Base-by-base conservation (phyloP, 2,888 invertebrate genomes). In the Brenthis daphne region DNA sequence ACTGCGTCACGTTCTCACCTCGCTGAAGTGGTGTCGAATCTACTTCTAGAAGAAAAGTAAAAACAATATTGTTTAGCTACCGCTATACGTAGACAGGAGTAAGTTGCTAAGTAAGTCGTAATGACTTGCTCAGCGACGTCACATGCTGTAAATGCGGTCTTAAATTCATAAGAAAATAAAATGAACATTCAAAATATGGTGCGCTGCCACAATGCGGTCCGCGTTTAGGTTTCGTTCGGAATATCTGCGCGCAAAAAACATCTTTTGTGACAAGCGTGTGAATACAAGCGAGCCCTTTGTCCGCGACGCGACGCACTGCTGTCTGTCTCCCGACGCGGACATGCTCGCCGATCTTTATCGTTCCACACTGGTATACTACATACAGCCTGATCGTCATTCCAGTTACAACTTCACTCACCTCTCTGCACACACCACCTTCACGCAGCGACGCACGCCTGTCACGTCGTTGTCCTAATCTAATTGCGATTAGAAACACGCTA, bases 261-360 rank as follows among this genome's bases (percentile, higher is more conserved):
- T 77, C 84, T 84, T 86, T 89, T 88, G 87, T 87, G 80, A 75
- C 73, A 79, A 85, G 81, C 90, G 91, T 90, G 90, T 88, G 92
- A 92, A 90, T 85, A 83, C 79, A 83, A 76, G 69, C 76, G 69
- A 73, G 77, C 77, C 85, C 82, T 87, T 89, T 88, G 87, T 88
- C 82, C 81, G 77, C 70, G 53, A 65, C 86, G 78, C 77, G 5
- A 29, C 37, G 37, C 8, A 37, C 37, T 37, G 37, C 37, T 37
- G 37, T 43, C 37, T 43, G 11, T 43, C 11, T 43, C 37, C 2
- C 37, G 37, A 8, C 11, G 37, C 37, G 37, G 37, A 43, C 11
- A 43, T 43, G 37, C 37, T 43, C 37, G 37, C 37, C 11, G 37
- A 82, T 82, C 79, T 82, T 84, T 86, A 81, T 83, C 80, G 83